phyloP scores from a whole-genome alignment of 2,888 invertebrate species.

The Drosophila parthenogenetica region DNA sequence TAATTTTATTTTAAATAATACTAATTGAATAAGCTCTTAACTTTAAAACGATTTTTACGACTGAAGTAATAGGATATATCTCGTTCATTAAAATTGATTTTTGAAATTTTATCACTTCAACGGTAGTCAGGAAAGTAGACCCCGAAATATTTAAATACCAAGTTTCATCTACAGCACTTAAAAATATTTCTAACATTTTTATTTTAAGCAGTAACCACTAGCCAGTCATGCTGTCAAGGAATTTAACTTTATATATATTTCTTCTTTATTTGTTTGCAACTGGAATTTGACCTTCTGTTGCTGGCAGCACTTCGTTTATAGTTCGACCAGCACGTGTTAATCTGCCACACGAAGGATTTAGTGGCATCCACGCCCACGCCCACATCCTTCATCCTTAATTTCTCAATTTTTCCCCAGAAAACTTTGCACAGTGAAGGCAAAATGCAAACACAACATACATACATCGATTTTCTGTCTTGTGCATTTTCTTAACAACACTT shows the following conservation, averaged over 20 bases:
- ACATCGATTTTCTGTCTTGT: constrained; percentile 74
- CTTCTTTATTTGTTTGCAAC: constrained; percentile 35
- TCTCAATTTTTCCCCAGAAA: constrained; percentile 9
- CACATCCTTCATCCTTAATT: background rate
- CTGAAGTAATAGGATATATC: no score
- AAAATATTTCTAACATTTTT: no score
- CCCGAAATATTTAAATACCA: no score
- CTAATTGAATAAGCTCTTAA: constrained; percentile 46
- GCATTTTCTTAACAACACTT: constrained; percentile 77
- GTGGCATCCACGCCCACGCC: constrained; percentile 33
- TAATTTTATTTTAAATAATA: constrained; percentile 60
- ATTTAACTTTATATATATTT: constrained; percentile 8
- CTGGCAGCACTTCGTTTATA: constrained; percentile 29
- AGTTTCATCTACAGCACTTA: no score
- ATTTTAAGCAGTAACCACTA: background rate
- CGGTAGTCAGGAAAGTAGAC: no score
- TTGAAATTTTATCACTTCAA: no score
- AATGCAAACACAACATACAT: constrained; percentile 36
- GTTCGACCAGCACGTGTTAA: constrained; percentile 72
- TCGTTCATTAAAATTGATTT: no score
- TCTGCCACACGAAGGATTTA: constrained; percentile 75
- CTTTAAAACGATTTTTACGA: background rate
- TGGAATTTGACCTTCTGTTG: constrained; percentile 64
- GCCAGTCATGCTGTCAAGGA: background rate
- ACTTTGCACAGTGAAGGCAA: constrained; percentile 49